Conservation (phyloP, 2,888 invertebrate genomes). For the Nephrotoma flavescens region DNA sequence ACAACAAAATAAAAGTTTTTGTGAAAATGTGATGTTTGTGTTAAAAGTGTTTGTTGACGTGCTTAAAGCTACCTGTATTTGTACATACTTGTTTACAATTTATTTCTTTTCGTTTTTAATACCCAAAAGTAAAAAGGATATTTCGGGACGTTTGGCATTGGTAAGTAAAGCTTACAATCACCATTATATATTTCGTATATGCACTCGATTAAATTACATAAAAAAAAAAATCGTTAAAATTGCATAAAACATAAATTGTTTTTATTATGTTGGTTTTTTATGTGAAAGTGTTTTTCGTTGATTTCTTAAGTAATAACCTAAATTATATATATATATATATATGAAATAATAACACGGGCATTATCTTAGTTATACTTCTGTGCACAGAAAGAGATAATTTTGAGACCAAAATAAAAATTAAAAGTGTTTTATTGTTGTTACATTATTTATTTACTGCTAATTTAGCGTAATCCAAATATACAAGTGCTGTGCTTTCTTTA, state of each 20-base stretch:
- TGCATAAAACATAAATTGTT: neutral
- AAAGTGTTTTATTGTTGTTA: neutral
- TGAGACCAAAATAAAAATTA: neutral
- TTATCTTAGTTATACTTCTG: too few relatives aligned
- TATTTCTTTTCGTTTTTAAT: neutral
- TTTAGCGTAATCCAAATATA: too few relatives aligned
- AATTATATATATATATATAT: too few relatives aligned
- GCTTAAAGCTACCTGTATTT: neutral
- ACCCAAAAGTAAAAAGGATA: conserved; percentile 1
- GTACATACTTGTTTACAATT: neutral
- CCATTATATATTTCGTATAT: neutral
- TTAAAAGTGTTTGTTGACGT: neutral
- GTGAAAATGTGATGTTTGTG: neutral
- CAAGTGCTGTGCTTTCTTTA: too few relatives aligned
- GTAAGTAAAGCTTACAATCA: neutral
- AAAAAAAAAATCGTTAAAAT: neutral
- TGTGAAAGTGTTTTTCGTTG: neutral
- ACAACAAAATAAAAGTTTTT: neutral
- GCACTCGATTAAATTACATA: neutral
- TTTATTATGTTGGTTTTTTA: neutral
- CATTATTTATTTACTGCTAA: neutral
- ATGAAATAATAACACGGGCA: neutral
- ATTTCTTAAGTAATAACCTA: neutral
- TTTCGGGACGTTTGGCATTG: neutral
- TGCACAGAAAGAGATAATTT: neutral